Percentiles rank a stretch among this genome's conserved stretches.
These are phyloP conservation scores for Mus musculus DNA, from an alignment of 2,113 vertebrate genomes.

Conservation along the genomic window DNA sequence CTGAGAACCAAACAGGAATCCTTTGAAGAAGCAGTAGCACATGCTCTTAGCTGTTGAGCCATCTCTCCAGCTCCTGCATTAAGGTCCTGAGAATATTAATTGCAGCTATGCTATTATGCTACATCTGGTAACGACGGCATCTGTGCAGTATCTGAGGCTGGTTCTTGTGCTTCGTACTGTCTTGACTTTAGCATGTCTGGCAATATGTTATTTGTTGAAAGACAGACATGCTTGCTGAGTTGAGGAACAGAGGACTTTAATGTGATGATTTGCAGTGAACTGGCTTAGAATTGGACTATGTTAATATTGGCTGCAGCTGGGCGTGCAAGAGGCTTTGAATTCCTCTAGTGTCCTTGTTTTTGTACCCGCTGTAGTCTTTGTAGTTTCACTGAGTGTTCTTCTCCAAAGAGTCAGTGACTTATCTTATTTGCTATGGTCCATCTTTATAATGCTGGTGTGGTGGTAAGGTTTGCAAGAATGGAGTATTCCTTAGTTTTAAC, in stretches of 20 bases:
- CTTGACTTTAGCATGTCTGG: conserved; percentile 57
- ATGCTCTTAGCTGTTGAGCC: not conserved
- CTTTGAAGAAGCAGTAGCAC: not conserved
- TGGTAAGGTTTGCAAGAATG: not conserved
- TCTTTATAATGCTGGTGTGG: not conserved
- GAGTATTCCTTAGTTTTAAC: not conserved
- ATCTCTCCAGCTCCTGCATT: not conserved
- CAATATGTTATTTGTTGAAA: conserved; percentile 60
- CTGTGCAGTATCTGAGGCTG: conserved; percentile 60
- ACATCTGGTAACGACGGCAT: conserved; percentile 43
- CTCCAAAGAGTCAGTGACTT: not conserved
- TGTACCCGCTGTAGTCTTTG: not conserved
- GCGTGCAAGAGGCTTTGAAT: not conserved
- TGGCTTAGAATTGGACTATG: not conserved
- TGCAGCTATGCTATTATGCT: conserved; percentile 40
- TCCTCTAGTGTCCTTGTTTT: not conserved
- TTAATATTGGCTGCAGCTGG: conserved; percentile 44
- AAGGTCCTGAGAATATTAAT: conserved; percentile 47
- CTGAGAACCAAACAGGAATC: not conserved
- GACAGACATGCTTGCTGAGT: conserved; percentile 27
- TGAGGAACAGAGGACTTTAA: conserved; percentile 28
- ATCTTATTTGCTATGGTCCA: not conserved
- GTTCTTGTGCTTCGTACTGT: conserved; percentile 48
- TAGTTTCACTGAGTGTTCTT: not conserved
- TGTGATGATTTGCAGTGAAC: conserved; percentile 42